phyloP scores from a whole-genome alignment of 2,113 vertebrate genomes.

The Chelonoidis abingdonii region DNA sequence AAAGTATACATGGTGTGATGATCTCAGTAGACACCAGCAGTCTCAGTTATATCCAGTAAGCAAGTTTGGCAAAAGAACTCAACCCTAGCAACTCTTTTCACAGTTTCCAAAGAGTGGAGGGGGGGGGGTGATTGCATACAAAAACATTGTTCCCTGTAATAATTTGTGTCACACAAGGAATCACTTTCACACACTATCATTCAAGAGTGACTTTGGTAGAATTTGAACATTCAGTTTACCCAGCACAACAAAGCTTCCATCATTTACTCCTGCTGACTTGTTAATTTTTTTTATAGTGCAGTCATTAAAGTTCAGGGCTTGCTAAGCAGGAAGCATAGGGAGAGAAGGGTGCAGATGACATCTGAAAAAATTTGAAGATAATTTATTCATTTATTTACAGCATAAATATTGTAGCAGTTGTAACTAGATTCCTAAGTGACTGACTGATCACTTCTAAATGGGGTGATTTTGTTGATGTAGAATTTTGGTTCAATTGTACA shows the following conservation, averaged over 20 bases:
- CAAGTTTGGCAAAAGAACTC: neutral
- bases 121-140: slow-evolving; percentile 52
- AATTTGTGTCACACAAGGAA: slow-evolving; percentile 64
- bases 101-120: slow-evolving; percentile 30
- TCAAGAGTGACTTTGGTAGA: slow-evolving; percentile 49
- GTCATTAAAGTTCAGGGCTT: slow-evolving; percentile 36
- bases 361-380: slow-evolving; percentile 46
- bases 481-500: slow-evolving; percentile 10
- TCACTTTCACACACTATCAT: slow-evolving; percentile 58
- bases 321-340: slow-evolving; percentile 38
- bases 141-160: slow-evolving; percentile 50
- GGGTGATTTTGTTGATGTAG: slow-evolving; percentile 23
- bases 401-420: neutral
- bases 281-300: slow-evolving; percentile 45
- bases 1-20: neutral
- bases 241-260: slow-evolving; percentile 49
- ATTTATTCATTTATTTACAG: slow-evolving; percentile 48
- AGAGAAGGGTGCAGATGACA: neutral
- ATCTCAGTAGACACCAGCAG: neutral
- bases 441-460: neutral
- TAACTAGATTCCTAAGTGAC: slow-evolving; percentile 18
- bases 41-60: neutral
- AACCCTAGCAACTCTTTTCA: slow-evolving; percentile 20
- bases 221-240: slow-evolving; percentile 57
- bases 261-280: slow-evolving; percentile 47